Conservation (phyloP, 2,888 invertebrate genomes). For the Liodrosophila aerea region DNA sequence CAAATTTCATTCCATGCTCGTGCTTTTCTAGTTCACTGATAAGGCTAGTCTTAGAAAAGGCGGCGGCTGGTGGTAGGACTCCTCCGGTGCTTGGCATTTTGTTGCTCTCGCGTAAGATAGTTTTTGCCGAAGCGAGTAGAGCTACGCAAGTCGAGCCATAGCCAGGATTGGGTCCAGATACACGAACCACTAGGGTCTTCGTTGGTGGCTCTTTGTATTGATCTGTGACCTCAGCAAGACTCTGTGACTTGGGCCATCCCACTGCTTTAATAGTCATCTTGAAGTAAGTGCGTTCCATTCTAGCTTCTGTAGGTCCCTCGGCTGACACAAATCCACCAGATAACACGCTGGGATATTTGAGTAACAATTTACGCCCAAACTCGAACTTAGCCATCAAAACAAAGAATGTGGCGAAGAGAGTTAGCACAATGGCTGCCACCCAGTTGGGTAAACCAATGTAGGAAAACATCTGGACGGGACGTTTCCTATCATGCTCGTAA, state of each 20-base stretch:
- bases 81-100: constrained; percentile 93
- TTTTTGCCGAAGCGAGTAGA: constrained; percentile 88
- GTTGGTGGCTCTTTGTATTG: constrained; percentile 84
- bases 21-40: constrained; percentile 87
- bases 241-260: constrained; percentile 89
- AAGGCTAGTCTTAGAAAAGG: constrained; percentile 91
- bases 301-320: constrained; percentile 86
- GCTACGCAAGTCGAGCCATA: constrained; percentile 92
- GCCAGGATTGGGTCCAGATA: constrained; percentile 84
- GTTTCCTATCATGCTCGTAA: constrained; percentile 86
- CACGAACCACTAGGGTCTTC: constrained; percentile 86
- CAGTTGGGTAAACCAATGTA: constrained; percentile 88
- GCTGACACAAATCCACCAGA: constrained; percentile 87
- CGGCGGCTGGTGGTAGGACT: constrained; percentile 92
- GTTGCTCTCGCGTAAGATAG: constrained; percentile 88
- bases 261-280: constrained; percentile 87
- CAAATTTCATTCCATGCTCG: constrained; percentile 87
- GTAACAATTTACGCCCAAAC: constrained; percentile 86
- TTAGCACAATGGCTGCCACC: constrained; percentile 83
- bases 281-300: constrained; percentile 86
- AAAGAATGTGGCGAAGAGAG: constrained; percentile 86
- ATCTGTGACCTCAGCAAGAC: constrained; percentile 84
- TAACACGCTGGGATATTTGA: constrained; percentile 88
- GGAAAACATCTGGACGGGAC: constrained; percentile 91
- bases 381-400: constrained; percentile 85